These are phyloP conservation scores for Delphinapterus leucas DNA, from an alignment of 2,113 vertebrate genomes.

Conservation along the genomic window DNA sequence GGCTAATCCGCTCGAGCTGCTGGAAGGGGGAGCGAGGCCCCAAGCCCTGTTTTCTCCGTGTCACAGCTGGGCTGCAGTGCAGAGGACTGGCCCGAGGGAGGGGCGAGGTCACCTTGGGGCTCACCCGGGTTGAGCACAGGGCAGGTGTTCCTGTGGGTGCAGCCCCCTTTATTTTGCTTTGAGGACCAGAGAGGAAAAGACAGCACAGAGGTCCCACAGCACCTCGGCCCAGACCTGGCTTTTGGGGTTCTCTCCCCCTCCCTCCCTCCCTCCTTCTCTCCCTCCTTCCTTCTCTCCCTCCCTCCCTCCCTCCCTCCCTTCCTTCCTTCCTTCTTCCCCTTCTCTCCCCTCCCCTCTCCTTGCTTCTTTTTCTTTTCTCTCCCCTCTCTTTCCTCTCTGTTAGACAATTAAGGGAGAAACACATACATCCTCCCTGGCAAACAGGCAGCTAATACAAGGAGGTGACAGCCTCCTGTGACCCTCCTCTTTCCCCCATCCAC, in stretches of 20 bases:
- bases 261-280: rapidly evolving
- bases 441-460: background rate
- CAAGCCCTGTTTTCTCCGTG: background rate
- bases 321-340: background rate
- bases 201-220: background rate
- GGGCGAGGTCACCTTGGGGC: constrained; percentile 70
- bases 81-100: background rate
- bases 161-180: background rate
- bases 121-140: background rate
- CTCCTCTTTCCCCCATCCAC: background rate
- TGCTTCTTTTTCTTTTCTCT: background rate
- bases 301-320: rapidly evolving
- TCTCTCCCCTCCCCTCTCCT: background rate
- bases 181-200: background rate
- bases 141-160: background rate
- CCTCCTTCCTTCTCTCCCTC: rapidly evolving
- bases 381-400: background rate
- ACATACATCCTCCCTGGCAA: background rate
- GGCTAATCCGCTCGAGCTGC: constrained; percentile 52
- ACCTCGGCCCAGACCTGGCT: background rate
- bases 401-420: background rate
- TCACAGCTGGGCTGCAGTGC: background rate
- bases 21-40: background rate
- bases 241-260: background rate
- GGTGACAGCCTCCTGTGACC: background rate